Percentiles rank a stretch among this genome's conserved stretches.
Conservation (phyloP, 2,113 vertebrate species). For the Alouatta palliata region DNA sequence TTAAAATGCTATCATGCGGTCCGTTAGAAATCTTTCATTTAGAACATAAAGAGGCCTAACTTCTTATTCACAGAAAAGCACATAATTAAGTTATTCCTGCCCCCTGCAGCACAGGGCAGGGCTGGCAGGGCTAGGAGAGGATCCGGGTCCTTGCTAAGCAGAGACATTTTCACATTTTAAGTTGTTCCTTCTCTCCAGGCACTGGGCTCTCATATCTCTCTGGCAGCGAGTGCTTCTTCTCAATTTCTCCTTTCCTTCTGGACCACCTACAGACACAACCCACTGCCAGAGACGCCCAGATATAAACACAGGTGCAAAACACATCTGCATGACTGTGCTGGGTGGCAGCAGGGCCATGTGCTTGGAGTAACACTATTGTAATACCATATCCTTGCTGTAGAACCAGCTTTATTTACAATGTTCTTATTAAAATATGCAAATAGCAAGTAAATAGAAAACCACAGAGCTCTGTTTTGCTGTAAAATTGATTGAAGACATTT, state of each 20-base stretch:
- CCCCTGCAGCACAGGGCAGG: neutral
- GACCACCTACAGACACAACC: conserved; percentile 69
- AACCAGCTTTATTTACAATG: conserved; percentile 59
- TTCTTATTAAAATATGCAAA: conserved; percentile 69
- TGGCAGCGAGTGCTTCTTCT: neutral
- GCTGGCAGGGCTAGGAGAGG: neutral
- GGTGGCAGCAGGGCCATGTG: conserved; percentile 20
- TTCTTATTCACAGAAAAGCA: neutral
- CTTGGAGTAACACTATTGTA: neutral
- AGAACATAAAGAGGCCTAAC: neutral
- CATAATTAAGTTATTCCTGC: neutral
- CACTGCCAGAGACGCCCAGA: conserved; percentile 4
- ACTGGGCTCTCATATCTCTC: neutral
- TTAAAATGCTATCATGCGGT: neutral
- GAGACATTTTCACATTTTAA: neutral
- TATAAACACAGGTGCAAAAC: conserved; percentile 76
- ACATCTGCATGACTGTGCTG: conserved; percentile 53
- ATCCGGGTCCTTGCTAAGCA: too few species aligned
- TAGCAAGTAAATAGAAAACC: conserved; percentile 57
- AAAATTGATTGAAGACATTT: conserved; percentile 44
- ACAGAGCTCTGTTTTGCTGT: conserved; percentile 30
- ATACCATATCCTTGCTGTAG: neutral
- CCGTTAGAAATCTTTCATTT: neutral
- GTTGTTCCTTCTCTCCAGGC: neutral
- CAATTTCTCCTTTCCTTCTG: conserved; percentile 30